Percentiles rank a stretch among this genome's conserved stretches.
These are phyloP conservation scores for Pseudocheirus occidentalis DNA, from an alignment of 2,797 vertebrate genomes.

Conservation along the genomic window DNA sequence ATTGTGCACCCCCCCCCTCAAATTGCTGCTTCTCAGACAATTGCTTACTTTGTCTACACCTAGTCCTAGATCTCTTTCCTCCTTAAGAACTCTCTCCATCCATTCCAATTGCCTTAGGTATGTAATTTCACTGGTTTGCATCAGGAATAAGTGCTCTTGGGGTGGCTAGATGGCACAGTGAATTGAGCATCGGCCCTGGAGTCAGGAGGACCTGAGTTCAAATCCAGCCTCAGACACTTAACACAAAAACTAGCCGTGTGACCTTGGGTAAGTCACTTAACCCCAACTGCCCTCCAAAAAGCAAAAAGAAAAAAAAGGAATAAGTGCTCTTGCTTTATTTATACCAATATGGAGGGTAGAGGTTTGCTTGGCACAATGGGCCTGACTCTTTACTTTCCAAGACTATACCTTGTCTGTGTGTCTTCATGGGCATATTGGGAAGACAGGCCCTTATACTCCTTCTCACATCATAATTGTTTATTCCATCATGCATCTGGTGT, in stretches of 20 bases:
- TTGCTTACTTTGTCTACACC: not conserved
- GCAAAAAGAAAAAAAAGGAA: no score
- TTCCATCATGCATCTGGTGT: not conserved
- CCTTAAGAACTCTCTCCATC: slow-evolving; percentile 4
- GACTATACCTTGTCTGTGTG: not conserved
- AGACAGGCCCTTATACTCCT: not conserved
- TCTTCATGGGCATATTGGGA: not conserved
- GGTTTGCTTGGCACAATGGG: not conserved
- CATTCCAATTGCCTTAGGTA: not conserved
- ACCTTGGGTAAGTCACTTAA: no score
- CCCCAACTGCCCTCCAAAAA: no score
- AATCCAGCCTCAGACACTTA: no score
- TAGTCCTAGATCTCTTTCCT: slow-evolving; percentile 8
- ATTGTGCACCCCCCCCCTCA: not conserved
- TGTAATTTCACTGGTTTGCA: not conserved
- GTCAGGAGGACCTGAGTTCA: no score
- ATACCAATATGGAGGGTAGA: not conserved
- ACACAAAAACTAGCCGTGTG: no score
- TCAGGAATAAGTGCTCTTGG: no score
- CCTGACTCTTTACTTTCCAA: not conserved
- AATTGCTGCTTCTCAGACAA: not conserved
- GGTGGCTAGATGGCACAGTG: no score
- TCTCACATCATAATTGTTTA: not conserved
- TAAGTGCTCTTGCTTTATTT: not conserved
- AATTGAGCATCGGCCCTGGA: no score